Percentiles rank a stretch among this genome's conserved stretches.
Conservation (phyloP, 2,113 vertebrate genomes). For the Poicephalus meyeri region DNA sequence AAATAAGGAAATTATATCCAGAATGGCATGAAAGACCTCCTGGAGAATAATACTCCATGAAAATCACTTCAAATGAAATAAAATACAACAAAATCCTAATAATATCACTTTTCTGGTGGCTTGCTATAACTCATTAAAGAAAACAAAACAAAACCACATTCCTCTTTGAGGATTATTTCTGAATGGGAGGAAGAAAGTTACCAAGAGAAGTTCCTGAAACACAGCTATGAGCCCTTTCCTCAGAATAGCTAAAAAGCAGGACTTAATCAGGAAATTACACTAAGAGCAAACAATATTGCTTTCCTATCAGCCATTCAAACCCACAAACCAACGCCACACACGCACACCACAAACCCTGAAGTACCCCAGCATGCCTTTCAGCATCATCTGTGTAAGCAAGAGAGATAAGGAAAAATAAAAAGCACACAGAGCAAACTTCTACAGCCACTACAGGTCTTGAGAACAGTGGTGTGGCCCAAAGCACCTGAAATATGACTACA, state of each 20-base stretch:
- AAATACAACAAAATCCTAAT: background rate
- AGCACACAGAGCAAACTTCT: accelerated
- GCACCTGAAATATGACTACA: background rate
- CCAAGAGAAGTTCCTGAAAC: background rate
- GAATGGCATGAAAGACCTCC: background rate
- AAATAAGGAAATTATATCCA: background rate
- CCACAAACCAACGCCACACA: background rate
- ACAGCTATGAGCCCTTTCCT: background rate
- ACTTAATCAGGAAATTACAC: background rate
- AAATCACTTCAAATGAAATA: background rate
- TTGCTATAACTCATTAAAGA: background rate
- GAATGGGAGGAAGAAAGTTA: conserved; percentile 1
- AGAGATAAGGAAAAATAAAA: background rate
- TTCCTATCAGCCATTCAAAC: background rate
- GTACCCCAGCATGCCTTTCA: background rate
- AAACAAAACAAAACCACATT: background rate
- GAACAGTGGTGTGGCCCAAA: background rate
- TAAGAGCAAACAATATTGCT: background rate
- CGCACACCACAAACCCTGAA: accelerated
- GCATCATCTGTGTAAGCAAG: background rate
- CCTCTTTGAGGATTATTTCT: background rate
- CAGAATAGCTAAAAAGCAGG: background rate
- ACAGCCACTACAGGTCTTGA: background rate
- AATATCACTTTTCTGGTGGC: background rate
- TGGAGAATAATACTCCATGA: background rate